Conservation (phyloP, 2,113 vertebrate genomes). For the Synodontis membranacea region DNA sequence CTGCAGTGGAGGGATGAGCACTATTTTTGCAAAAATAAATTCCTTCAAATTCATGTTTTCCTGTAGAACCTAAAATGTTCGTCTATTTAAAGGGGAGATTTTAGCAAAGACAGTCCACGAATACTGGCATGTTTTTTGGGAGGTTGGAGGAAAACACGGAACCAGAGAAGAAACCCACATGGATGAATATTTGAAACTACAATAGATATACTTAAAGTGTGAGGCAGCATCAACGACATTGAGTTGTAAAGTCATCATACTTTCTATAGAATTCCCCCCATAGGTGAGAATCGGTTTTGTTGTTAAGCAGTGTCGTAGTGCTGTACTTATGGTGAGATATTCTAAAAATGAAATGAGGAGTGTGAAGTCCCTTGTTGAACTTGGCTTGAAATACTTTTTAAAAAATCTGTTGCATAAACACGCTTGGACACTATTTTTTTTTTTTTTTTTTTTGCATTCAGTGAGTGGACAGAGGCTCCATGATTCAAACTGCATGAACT, state of each 20-base stretch:
- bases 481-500: slow-evolving; percentile 47
- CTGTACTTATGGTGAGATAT: slow-evolving; percentile 18
- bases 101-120: background rate
- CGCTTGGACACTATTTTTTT: slow-evolving; percentile 6
- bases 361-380: slow-evolving; percentile 32
- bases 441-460: slow-evolving; percentile 13
- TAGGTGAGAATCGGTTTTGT: slow-evolving; percentile 26
- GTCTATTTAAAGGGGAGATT: background rate
- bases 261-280: background rate
- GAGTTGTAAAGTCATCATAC: background rate
- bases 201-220: background rate
- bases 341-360: slow-evolving; percentile 35
- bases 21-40: background rate
- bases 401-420: slow-evolving; percentile 42
- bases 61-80: background rate
- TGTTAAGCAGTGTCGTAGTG: slow-evolving; percentile 9
- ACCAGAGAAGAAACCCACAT: background rate
- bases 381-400: slow-evolving; percentile 36
- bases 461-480: slow-evolving; percentile 33
- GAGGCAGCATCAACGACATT: background rate
- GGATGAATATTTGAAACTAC: background rate
- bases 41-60: background rate
- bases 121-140: background rate
- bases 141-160: background rate
- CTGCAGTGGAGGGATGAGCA: background rate